Evolutionary conservation across 2,113 vertebrate species (phyloP), one percentile per base, ranked within the genome.

Genomic region (Lampris megalopsis): DNA sequence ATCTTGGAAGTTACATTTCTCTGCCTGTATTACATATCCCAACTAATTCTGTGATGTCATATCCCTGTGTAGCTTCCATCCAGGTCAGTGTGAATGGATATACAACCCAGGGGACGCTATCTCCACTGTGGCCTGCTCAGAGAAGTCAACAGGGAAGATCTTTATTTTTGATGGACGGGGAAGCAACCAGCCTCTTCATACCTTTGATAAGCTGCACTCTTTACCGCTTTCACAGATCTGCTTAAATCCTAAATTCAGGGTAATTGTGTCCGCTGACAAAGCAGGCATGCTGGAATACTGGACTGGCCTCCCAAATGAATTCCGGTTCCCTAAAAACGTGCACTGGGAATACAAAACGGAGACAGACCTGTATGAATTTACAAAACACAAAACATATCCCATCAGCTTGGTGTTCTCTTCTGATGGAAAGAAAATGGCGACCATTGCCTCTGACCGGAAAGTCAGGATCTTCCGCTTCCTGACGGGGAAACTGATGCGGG

Each of bases 231-330:
- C 96, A 83, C 96, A 97, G 49, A 98, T 99, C 86, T 93, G 95
- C 4, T 84, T 99, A 47, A 99, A 99, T 81, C 86, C 96, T 6
- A 91, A 92, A 79, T 99, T 93, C 75, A 95, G 96, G 89, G 96
- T 94, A 67, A 88, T 99, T 8, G 97, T 99, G 48, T 99, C 98
- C 11, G 95, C 97, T 9, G 98, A 99, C 91, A 97, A 97, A 87
- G 95, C 95, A 0, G 97, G 98, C 37, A 99, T 99, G 98, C 92
- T 99, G 1, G 98, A 99, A 79, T 99, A 99, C 86, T 99, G 98
- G 98, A 99, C 97, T 2, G 98, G 98, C 40, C 96, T 97, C 64
- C 94, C 94, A 4, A 95, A 93, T 0, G 97, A 99, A 58, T 99
- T 98, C 87, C 96, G 86, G 83, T 99, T 99, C 78, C 98, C 98